Evolutionary conservation across 1,140 invertebrate genomes (phyloP), one percentile per base, ranked within the genome.

Genomic region (Drosophila sproati): DNA sequence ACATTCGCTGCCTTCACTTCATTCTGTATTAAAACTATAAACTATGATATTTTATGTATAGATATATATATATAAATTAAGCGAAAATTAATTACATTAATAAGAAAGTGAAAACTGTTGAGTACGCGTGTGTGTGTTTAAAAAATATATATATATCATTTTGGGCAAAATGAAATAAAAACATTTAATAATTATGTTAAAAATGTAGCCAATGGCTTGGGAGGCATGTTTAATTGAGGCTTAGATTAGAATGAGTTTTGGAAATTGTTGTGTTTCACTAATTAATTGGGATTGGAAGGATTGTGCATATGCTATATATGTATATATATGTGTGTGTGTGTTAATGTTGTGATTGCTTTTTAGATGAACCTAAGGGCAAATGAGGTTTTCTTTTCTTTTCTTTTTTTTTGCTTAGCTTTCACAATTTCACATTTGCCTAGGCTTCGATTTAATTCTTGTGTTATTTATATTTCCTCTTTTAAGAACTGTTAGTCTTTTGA

Each of bases 401-500:
- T 20, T 20, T 20, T 20, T 20, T 20, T 32, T 60, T 69, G 79
- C 68, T 69, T 69, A 71, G 74, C 50, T 74, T 47, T 74, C 52
- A 54, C 20, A 20, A 20, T 20, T 20, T 20, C 20, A 20, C 20
- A 62, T 55, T 86, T 86, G 80, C 74, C 63, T 75, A 69, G 75
- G 37, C 69, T 59, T 70, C 48, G 48, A 66, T 54, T 86, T 86
- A 6, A 8, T 34, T 34, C 20, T 31, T 48, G 8, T 54, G 61
- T 57, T 56, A 43, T 60, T 54, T 66, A 50, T 55, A 37, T 87
- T 77, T 72, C 62, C 77, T 88, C 85, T 88, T 88, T 80, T 74
- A 78, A 89, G 85, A 89, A 70, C 71, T 69, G 80, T 88, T 88
- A 88, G 83, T 88, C 83, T 88, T 87, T 89, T 87, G 60, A 80